These are phyloP conservation scores for Prietella phreatophila DNA, from an alignment of 2,113 vertebrate species.

Conservation along the genomic window DNA sequence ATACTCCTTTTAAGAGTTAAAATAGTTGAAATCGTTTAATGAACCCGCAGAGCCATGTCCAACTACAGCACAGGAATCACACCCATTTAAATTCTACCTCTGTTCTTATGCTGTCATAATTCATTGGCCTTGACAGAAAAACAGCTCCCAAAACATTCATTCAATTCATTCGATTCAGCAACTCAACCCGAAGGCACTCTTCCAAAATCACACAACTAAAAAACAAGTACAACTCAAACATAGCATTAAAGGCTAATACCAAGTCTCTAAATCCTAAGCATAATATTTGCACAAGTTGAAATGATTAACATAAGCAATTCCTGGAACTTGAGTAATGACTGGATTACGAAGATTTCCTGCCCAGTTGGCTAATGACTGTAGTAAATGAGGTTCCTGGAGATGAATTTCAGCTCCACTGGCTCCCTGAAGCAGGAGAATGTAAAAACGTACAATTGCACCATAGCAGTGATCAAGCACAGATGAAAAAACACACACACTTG, in stretches of 20 bases:
- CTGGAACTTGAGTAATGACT: conserved; percentile 8
- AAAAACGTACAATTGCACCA: background rate
- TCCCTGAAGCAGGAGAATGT: background rate
- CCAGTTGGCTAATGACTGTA: background rate
- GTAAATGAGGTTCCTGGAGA: conserved; percentile 26
- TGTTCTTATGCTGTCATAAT: background rate
- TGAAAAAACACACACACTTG: background rate
- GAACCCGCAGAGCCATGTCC: conserved; percentile 1
- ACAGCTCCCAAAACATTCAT: background rate
- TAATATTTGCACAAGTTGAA: background rate
- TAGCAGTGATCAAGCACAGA: background rate
- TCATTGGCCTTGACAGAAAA: background rate
- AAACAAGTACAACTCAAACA: background rate
- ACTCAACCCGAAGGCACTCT: background rate
- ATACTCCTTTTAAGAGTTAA: background rate
- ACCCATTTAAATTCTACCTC: background rate
- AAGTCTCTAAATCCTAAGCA: background rate
- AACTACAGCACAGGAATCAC: conserved; percentile 7
- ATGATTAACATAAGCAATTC: background rate
- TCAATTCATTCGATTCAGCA: background rate
- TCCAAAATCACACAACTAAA: background rate
- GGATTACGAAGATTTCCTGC: background rate
- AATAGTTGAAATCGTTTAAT: background rate
- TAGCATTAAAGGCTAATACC: background rate
- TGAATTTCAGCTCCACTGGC: conserved; percentile 16